Conservation (phyloP, 2,797 vertebrate genomes). For the Notolepis coatsorum region DNA sequence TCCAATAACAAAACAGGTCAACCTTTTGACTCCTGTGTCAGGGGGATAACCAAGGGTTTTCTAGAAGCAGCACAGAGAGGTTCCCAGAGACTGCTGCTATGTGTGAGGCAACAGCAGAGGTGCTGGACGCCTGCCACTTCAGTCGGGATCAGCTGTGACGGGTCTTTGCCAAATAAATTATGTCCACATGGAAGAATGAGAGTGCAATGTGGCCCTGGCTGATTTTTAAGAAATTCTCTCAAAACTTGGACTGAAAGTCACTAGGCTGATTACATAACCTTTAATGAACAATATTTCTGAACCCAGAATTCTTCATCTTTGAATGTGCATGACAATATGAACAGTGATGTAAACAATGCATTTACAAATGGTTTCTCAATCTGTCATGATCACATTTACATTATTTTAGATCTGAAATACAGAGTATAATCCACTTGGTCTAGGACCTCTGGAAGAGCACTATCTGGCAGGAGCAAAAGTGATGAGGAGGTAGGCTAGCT, state of each 20-base stretch:
- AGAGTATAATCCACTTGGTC: neutral
- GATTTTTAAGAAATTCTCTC: slow-evolving; percentile 28
- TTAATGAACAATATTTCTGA: slow-evolving; percentile 11
- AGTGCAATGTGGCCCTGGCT: slow-evolving; percentile 25
- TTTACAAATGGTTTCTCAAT: neutral
- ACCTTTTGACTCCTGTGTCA: slow-evolving; percentile 11
- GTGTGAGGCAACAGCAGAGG: slow-evolving; percentile 4
- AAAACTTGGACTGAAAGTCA: slow-evolving; percentile 23
- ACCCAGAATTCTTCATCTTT: neutral
- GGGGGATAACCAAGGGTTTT: slow-evolving; percentile 22
- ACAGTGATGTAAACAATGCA: neutral
- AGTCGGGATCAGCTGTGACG: slow-evolving; percentile 42
- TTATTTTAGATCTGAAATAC: neutral
- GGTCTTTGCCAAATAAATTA: slow-evolving; percentile 47
- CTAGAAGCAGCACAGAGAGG: slow-evolving; percentile 42
- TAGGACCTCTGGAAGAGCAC: neutral
- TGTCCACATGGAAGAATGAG: slow-evolving; percentile 35
- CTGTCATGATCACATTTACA: neutral
- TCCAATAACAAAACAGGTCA: neutral
- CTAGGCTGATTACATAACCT: slow-evolving; percentile 15
- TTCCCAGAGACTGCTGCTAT: slow-evolving; percentile 34
- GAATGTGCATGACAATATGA: neutral
- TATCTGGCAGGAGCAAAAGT: neutral
- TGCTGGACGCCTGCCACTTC: slow-evolving; percentile 34
- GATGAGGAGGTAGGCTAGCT: neutral